Base-by-base conservation (phyloP, 92 coral and sea anemone species). In the Palythoa grandis region DNA sequence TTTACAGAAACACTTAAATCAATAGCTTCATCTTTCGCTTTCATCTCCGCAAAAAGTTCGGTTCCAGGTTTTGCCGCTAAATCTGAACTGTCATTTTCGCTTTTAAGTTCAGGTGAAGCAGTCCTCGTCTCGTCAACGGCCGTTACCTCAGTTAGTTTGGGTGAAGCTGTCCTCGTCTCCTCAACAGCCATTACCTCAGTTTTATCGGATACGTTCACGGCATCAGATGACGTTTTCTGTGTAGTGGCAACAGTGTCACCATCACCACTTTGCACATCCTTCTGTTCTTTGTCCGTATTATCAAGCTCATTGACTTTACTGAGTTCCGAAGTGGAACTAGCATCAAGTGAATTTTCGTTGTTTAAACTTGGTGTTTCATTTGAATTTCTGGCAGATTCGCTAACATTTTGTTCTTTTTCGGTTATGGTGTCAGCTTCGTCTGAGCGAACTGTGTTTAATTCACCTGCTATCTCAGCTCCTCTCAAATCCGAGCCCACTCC, bases 401-500 rank as follows among this genome's bases (percentile, higher is more conserved):
- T 73, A 52, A 70, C 22, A 52, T 66, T 75, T 58, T 50, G 73
- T 78, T 87, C 61, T 15, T 73, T 57, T 17, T 23, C 58, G 12
- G 69, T 75, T 20, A 40, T 35, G 19, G 83, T 76, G 23, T 70
- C 77, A 14, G 52, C 0, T 25, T 67, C 83, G 25, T 69, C 7
- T 19, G 78, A 82, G 24, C 69, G 85, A 12, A 77, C 91, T 24
- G 52, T 80, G 57, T 76, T 89, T 11, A 85, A 71, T 56, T 70
- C 25, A 66, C 60, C 86, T 61, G 92, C 92, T 78, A 85, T 89
- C 48, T 89, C 94, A 70, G 82, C 82, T 37, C 94, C 98, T 73
- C 98, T 89, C n/a, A 94, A 54, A 23, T 92, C 91, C 63, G 95
- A 84, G 72, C 86, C 86, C 10, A 88, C 92, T 6, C 98, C 93